Base-by-base conservation (phyloP, 2,888 invertebrate species). In the Ochropleura plecta region DNA sequence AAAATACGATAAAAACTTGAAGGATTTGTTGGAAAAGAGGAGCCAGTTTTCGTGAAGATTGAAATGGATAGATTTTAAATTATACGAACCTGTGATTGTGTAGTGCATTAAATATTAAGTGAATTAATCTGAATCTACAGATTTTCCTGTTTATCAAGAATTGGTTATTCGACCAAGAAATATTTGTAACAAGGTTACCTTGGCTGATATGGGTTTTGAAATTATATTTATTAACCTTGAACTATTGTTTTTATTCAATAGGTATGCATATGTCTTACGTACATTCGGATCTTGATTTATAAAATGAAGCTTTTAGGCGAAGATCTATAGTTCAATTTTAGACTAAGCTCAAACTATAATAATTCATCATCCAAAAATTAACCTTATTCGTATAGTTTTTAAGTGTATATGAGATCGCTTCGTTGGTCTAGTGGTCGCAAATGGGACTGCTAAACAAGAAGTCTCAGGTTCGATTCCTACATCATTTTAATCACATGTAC, bases 401-500 rank as follows among this genome's bases (percentile, higher is more conserved):
- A 30, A 30, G 30, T 30, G 30, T 3, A 30, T 30, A 30, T 30
- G 30, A 30, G 30, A 30, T 30, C 30, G 30, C 30, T 30, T 30
- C 30, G 30, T 30, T 30, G 30, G 30, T 30, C 30, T 30, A 30
- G 3, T 2, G 30, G 30, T 30, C 3, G 30, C 30, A 30, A 30
- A 30, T 3, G 30, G 30, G 30, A 30, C 30, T 30, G 30, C 30
- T 30, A 30, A 30, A 30, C 30, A 30, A 2, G 3, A 30, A 30
- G 30, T 30, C 30, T 30, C 3, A 30, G 30, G 30, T 30, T 49
- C 16, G 16, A 16, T 44, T 62, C 62, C n/a, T 44, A 44, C 7
- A 20, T 44, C 42, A 48, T 40, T 53, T 55, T 72, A 57, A 75
- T 78, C 44, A 78, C 6, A 20, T 70, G 57, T 49, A 44, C 40